Evolutionary conservation across 37 sponge, comb jelly and placozoan species (phyloP).

Genomic region (Axinella damicornis): DNA sequence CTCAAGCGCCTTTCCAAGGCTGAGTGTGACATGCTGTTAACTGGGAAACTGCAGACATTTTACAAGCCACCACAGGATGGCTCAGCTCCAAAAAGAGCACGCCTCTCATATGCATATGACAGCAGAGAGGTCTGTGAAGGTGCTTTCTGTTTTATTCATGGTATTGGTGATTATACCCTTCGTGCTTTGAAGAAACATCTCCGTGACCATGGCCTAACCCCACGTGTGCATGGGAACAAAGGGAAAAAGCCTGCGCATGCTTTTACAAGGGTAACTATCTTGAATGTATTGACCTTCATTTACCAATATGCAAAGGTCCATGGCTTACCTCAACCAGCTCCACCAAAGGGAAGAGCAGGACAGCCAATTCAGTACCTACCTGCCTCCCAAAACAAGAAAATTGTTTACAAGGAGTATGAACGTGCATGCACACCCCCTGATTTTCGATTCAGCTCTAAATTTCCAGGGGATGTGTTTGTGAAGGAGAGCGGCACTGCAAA

Average conservation of each 20-base stretch:
- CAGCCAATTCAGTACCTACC: constrained; percentile 3
- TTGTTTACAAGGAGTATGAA: neutral
- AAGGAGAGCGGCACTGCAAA: constrained; percentile 8
- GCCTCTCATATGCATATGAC: neutral
- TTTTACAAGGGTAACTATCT: constrained; percentile 1
- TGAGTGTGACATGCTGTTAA: neutral
- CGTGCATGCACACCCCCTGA: neutral
- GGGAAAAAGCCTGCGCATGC: constrained; percentile 10
- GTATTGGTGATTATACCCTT: constrained; percentile 1
- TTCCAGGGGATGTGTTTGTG: constrained; percentile 1
- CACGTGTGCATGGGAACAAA: constrained; percentile 11
- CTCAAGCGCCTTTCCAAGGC: constrained; percentile 4
- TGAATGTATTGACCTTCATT: constrained; percentile 6
- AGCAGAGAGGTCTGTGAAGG: constrained; percentile 19
- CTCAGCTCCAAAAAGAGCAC: neutral
- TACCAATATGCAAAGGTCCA: constrained; percentile 1
- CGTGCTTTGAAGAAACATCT: constrained; percentile 5
- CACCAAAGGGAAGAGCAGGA: constrained; percentile 8
- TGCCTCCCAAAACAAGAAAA: constrained; percentile 7
- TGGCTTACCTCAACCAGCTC: constrained; percentile 11
- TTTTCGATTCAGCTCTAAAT: neutral
- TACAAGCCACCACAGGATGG: neutral
- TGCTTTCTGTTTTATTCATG: constrained; percentile 5
- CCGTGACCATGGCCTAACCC: neutral
- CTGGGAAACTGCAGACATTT: constrained; percentile 5